Evolutionary conservation across 2,797 vertebrate species (phyloP), one percentile per base, ranked within the genome.

Genomic region (Hafferia zeledoni): DNA sequence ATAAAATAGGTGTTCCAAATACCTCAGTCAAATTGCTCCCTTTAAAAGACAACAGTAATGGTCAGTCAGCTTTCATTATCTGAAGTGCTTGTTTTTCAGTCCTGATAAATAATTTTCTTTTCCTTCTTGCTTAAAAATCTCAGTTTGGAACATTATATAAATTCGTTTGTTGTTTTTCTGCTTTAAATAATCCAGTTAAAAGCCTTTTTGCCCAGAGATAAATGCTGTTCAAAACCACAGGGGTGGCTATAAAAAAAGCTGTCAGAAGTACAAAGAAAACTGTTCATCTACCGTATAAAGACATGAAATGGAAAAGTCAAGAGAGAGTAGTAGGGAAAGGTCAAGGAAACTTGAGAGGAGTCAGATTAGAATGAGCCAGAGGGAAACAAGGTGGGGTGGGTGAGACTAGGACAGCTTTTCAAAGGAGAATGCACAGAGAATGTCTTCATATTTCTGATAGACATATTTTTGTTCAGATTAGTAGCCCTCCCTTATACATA

Each of bases 311-410:
- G 59, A 90, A 67, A 88, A 88, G 53, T 44, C 47, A 80, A 70
- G 28, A 71, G 11, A 89, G 4, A 52, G 3, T 41, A 64, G 59
- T 80, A 85, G 87, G 37, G 57, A 75, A 95, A 59, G 68, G 87
- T 97, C 95, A 95, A 90, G 79, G n/a, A 94, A 94, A 91, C 41
- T 93, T 95, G 56, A 81, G 74, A 87, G 16, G 33, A 91, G 39
- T 44, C 44, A 47, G 63, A 72, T 83, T 75, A 87, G 61, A 96
- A 93, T 49, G 53, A 93, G 27, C 5, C 67, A 84, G 49, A 83
- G 67, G 33, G 47, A 91, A 85, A 65, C 0, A 0, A 90, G 23
- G 19, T 72, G 28, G 15, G 16, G 30, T 70, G 23, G 46, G 19
- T 70, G 44, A 94, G 35, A 63, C 25, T 30, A 64, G 71, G 61